Conservation (phyloP, 2,888 invertebrate species). For the Hyalella azteca region DNA sequence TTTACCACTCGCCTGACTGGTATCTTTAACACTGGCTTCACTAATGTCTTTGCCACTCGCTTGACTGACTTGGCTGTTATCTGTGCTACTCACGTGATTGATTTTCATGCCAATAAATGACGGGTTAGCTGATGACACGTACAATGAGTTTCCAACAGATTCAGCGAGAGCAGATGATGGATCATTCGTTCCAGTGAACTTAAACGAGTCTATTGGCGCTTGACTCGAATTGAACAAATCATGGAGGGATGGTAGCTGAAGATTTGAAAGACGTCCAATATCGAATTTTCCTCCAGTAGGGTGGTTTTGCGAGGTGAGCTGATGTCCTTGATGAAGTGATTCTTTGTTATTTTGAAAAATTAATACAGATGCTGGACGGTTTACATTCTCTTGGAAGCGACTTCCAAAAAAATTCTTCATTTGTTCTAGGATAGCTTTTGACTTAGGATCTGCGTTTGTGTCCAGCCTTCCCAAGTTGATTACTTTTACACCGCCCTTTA, state of each 20-base stretch:
- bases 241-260: not conserved
- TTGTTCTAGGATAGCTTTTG: not conserved
- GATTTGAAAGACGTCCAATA: not conserved
- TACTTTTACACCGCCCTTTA: not conserved
- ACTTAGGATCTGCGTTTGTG: not conserved
- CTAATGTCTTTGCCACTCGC: not conserved
- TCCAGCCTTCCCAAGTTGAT: not conserved
- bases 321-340: not conserved
- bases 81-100: not conserved
- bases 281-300: not conserved
- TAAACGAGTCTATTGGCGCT: not conserved
- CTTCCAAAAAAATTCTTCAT: not conserved
- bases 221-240: not conserved
- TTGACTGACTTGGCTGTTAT: not conserved
- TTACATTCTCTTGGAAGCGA: not conserved
- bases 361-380: not conserved
- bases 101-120: not conserved
- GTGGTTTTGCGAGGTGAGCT: not conserved
- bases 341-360: not conserved
- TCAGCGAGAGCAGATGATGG: conserved; percentile 3
- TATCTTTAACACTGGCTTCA: too few relatives aligned
- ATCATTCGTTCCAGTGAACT: not conserved
- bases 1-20: too few relatives aligned
- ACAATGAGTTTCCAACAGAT: not conserved
- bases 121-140: not conserved